Conservation (phyloP, 2,888 invertebrate species). For the Muscina levida region DNA sequence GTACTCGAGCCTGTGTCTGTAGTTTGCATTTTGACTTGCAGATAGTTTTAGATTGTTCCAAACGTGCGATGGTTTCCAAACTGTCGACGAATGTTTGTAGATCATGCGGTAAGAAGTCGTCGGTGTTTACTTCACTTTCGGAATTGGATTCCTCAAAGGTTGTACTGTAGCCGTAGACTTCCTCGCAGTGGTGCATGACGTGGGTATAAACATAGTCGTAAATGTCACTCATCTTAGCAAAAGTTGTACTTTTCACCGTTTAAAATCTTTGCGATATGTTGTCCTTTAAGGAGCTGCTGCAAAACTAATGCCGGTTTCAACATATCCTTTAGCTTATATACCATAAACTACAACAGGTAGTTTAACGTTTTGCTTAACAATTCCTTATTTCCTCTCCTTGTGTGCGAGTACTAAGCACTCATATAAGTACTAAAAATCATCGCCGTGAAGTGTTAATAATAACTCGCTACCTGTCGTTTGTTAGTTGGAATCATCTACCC, state of each 20-base stretch:
- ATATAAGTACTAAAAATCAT: slow-evolving; percentile 6
- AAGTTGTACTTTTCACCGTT: background rate
- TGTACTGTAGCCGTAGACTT: background rate
- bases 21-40: background rate
- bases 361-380: background rate
- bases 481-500: background rate
- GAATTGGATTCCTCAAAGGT: background rate
- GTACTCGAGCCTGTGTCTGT: background rate
- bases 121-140: background rate
- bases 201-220: slow-evolving; percentile 30
- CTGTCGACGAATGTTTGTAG: slow-evolving; percentile 27
- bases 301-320: slow-evolving; percentile 3
- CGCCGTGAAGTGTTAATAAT: background rate
- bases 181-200: background rate
- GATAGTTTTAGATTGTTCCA: background rate
- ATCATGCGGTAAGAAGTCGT: background rate
- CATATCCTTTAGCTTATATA: background rate
- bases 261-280: background rate
- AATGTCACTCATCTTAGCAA: slow-evolving; percentile 9
- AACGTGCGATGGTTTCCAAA: slow-evolving; percentile 19
- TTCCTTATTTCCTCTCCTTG: background rate
- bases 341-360: slow-evolving; percentile 2
- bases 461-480: background rate
- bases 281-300: slow-evolving; percentile 21
- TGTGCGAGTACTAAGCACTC: background rate